Evolutionary conservation across 2,888 invertebrate genomes (phyloP), one percentile per base, ranked within the genome.

Genomic region (Argyresthia albistria): DNA sequence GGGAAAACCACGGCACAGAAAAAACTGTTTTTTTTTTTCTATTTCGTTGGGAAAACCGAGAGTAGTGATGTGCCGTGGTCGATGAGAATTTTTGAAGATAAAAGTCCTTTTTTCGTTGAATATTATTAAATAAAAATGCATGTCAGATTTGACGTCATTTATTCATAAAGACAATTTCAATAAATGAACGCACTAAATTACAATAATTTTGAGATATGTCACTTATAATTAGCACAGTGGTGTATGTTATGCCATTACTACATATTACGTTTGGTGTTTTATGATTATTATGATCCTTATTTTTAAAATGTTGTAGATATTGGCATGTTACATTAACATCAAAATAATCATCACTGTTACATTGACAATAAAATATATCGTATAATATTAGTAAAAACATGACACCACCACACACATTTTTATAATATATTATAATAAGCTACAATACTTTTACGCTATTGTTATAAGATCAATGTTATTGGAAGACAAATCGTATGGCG

Each of bases 401-500:
- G n/a, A 39, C 39, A 39, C 10, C 39, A 39, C 39, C 39, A 39
- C 39, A 39, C 8, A 39, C 8, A 36, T 11, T 39, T 39, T 39
- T 11, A 39, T 39, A 39, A 72, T 55, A 57, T 76, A 79, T 79
- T 84, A 84, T 76, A 79, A 80, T 84, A 84, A 87, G 86, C 84
- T 87, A 83, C 78, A 81, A 80, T 83, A 82, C 72, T 76, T 25
- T 80, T 79, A 80, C 70, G 68, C 84, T 87, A 86, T 83, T 82
- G 82, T 80, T 76, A 77, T 81, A 81, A 80, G 83, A 82, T 81
- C 81, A 83, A 81, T 80, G 72, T 86, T 86, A 83, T 77, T 88
- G 88, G 88, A 88, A 88, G 88, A 88, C 88, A 88, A 88, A 82
- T 88, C 80, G 87, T 88, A 88, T 88, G 88, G 88, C 88, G 80